These are phyloP conservation scores for Manis crassicaudata DNA, from an alignment of 2,797 vertebrate species.

Conservation along the genomic window DNA sequence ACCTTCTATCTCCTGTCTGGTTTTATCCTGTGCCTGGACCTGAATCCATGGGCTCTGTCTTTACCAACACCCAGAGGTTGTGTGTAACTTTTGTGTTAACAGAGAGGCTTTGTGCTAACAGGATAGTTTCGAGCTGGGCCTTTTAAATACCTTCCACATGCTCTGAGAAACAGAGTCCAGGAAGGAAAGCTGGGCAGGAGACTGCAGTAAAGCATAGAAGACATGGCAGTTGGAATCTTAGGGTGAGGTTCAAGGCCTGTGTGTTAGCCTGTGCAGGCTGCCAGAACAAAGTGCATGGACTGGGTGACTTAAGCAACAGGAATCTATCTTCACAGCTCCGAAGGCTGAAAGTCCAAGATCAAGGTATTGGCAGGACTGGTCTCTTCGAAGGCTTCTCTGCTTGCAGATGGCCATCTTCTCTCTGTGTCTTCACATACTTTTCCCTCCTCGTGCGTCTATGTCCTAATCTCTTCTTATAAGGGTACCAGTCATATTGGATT, in stretches of 20 bases:
- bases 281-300: not conserved
- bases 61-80: not conserved
- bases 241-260: not conserved
- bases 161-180: not conserved
- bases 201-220: not conserved
- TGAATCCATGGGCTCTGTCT: not conserved
- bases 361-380: not conserved
- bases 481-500: not conserved
- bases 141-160: not conserved
- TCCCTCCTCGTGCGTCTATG: not conserved
- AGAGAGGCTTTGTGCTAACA: not conserved
- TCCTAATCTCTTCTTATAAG: not conserved
- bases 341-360: not conserved
- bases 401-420: not conserved
- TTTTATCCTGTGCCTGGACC: not conserved
- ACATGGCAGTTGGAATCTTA: not conserved
- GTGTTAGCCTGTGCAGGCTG: not conserved
- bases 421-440: not conserved
- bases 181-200: not conserved
- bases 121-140: not conserved
- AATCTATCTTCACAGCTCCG: not conserved
- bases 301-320: not conserved
- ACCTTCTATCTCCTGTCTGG: not conserved
- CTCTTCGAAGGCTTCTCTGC: not conserved
- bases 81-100: not conserved